Conservation (phyloP, 2,888 invertebrate genomes). For the Choristoneura rosaceana region DNA sequence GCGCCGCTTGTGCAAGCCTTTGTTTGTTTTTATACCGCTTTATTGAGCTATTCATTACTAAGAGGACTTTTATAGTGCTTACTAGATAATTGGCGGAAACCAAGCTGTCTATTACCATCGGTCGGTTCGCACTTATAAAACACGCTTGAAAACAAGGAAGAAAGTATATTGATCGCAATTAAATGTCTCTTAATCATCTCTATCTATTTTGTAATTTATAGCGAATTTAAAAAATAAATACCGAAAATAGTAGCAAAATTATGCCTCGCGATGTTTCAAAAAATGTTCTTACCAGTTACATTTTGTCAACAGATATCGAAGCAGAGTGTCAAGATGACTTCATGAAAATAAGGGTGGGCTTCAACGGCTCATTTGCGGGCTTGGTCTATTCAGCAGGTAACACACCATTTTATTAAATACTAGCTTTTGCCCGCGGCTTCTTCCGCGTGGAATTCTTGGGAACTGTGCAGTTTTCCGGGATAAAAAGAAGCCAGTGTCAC, state of each 20-base stretch:
- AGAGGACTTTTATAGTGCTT: conserved; percentile 30
- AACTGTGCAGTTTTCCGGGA: too few species aligned
- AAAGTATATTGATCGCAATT: too few species aligned
- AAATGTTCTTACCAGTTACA: not conserved
- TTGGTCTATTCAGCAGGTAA: conserved; percentile 95
- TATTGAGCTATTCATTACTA: conserved; percentile 55
- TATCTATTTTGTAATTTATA: too few species aligned
- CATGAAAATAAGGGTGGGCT: conserved; percentile 97
- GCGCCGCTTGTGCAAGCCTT: conserved; percentile 63
- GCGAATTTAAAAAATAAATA: too few species aligned
- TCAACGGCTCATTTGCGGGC: conserved; percentile 96
- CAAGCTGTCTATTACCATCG: not conserved
- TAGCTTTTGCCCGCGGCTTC: too few species aligned
- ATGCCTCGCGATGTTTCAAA: too few species aligned
- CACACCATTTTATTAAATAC: too few species aligned
- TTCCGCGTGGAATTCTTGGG: too few species aligned
- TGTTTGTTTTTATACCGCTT: conserved; percentile 57
- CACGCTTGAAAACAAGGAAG: not conserved
- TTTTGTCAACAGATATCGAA: conserved; percentile 90
- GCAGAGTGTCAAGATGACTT: conserved; percentile 98
- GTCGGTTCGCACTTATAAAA: not conserved
- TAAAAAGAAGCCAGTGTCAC: too few species aligned
- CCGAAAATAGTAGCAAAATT: too few species aligned
- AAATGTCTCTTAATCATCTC: too few species aligned
- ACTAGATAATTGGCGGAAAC: conserved; percentile 20